These are phyloP conservation scores for Anolis carolinensis DNA, from an alignment of 2,113 vertebrate genomes.

Conservation along the genomic window DNA sequence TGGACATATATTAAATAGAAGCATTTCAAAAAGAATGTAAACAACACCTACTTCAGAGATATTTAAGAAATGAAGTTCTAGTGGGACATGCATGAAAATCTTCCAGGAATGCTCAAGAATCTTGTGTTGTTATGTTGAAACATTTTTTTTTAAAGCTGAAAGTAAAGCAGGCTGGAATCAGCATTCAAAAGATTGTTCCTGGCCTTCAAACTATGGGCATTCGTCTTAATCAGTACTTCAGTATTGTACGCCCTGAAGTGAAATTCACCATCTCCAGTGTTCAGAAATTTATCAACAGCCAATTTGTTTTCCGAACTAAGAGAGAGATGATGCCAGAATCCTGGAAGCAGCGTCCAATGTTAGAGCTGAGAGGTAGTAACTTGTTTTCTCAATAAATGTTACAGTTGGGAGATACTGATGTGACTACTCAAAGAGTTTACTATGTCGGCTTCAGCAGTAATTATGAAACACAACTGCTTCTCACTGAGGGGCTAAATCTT, in stretches of 20 bases:
- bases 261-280: constrained; percentile 76
- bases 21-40: neutral
- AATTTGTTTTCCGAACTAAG: constrained; percentile 77
- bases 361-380: constrained; percentile 75
- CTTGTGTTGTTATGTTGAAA: neutral
- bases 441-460: constrained; percentile 2
- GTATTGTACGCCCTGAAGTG: constrained; percentile 73
- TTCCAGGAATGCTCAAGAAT: neutral
- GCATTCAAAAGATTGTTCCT: constrained; percentile 78
- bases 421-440: constrained; percentile 13
- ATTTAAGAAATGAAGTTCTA: neutral
- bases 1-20: neutral
- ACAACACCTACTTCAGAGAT: neutral
- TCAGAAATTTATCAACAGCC: constrained; percentile 78
- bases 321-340: constrained; percentile 76
- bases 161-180: constrained; percentile 76
- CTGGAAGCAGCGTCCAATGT: constrained; percentile 74
- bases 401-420: neutral
- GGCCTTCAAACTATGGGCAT: constrained; percentile 75
- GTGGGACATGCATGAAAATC: neutral
- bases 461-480: neutral
- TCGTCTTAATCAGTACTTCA: constrained; percentile 76
- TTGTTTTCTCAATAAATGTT: constrained; percentile 7
- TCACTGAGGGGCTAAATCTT: neutral
- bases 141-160: constrained; percentile 69